phyloP scores from a whole-genome alignment of 2,113 vertebrate genomes.

The Sprattus sprattus region DNA sequence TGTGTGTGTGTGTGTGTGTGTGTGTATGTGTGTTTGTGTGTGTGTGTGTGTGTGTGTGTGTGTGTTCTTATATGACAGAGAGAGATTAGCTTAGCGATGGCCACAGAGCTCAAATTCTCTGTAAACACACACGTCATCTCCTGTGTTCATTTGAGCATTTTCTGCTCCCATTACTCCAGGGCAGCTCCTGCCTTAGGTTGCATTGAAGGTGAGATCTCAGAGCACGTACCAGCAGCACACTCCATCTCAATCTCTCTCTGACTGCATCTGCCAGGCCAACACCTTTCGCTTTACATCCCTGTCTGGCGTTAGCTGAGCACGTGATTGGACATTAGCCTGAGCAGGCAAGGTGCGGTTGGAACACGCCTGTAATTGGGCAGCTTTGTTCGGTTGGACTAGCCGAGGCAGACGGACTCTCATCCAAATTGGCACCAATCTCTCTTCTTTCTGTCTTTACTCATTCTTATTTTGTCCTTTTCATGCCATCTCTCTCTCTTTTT shows the following conservation, averaged over 20 bases:
- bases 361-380: neutral
- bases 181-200: neutral
- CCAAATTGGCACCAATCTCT: neutral
- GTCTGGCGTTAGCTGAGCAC: neutral
- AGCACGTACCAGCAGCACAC: neutral
- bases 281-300: neutral
- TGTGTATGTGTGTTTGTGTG: neutral
- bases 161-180: neutral
- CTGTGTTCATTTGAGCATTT: neutral
- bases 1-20: neutral
- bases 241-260: neutral
- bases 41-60: neutral
- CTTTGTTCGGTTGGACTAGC: neutral
- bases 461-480: neutral
- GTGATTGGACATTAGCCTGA: neutral
- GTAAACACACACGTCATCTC: neutral
- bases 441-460: neutral
- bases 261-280: neutral
- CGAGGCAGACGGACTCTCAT: neutral
- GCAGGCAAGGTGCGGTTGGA: neutral
- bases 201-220: neutral
- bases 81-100: constrained; percentile 3
- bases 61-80: neutral
- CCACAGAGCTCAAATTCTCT: neutral
- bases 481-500: neutral